Evolutionary conservation across 2,888 invertebrate species (phyloP).

Genomic region (Brachylomia viminalis): DNA sequence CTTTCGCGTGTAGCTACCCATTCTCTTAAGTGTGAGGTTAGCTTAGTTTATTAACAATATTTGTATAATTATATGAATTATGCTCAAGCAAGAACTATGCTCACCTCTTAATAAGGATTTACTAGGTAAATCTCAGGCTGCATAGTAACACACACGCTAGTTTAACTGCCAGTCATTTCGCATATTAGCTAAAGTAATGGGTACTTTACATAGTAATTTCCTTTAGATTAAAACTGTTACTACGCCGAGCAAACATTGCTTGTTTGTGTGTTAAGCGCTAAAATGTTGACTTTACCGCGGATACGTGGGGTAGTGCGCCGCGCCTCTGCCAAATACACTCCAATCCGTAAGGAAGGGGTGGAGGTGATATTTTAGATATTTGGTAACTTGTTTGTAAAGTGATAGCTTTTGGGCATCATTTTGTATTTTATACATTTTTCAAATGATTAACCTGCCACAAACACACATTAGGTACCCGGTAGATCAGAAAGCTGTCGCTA

Average conservation of each 20-base stretch:
- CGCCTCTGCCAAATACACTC: constrained; percentile 37
- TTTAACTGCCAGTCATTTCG: constrained; percentile 54
- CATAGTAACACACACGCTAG: constrained; percentile 41
- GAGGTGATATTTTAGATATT: constrained; percentile 10
- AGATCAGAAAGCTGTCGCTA: not conserved
- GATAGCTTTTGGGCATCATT: not conserved
- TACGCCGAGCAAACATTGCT: constrained; percentile 45
- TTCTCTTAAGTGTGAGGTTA: not conserved
- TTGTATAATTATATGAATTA: constrained; percentile 14
- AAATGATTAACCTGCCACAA: not conserved
- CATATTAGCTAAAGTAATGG: constrained; percentile 55
- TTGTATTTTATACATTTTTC: too few relatives aligned
- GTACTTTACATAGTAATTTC: constrained; percentile 66
- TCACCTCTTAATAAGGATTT: constrained; percentile 20
- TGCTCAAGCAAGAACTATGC: constrained; percentile 30
- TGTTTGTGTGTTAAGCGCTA: constrained; percentile 57
- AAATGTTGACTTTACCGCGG: constrained; percentile 60
- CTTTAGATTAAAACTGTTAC: constrained; percentile 64
- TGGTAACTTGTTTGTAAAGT: not conserved
- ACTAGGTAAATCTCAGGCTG: constrained; percentile 17
- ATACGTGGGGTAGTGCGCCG: constrained; percentile 16
- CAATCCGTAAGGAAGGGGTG: constrained; percentile 16
- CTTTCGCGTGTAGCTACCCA: not conserved
- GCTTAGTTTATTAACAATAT: not conserved
- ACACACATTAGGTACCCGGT: too few relatives aligned